Conservation (phyloP, 1,140 invertebrate species). For the Zaprionus davidi region DNA sequence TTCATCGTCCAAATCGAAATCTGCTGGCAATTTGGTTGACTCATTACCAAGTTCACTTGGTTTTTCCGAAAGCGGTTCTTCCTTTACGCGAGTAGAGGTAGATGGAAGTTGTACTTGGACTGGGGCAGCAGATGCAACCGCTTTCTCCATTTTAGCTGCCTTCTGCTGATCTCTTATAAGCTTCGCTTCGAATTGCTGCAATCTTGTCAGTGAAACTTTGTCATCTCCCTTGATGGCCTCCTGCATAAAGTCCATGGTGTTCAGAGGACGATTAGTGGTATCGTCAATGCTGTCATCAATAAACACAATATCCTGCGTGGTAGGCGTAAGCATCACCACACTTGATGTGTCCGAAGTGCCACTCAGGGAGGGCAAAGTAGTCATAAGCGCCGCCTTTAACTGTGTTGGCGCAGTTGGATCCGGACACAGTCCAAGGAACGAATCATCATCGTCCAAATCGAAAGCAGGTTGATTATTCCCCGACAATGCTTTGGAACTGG, state of each 20-base stretch:
- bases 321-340: constrained; percentile 63
- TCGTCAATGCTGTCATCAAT: constrained; percentile 63
- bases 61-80: constrained; percentile 50
- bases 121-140: neutral
- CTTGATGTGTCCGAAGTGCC: constrained; percentile 54
- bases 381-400: neutral
- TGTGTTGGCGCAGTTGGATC: constrained; percentile 16
- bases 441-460: constrained; percentile 51
- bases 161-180: constrained; percentile 50
- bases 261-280: constrained; percentile 23
- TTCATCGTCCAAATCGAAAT: constrained; percentile 55
- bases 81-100: constrained; percentile 25
- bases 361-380: constrained; percentile 32
- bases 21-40: constrained; percentile 59
- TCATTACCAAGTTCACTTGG: constrained; percentile 54
- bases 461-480: constrained; percentile 43
- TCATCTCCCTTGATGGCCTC: constrained; percentile 66
- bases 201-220: constrained; percentile 41
- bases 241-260: constrained; percentile 66
- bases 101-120: neutral
- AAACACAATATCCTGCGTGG: constrained; percentile 75
- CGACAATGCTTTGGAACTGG: neutral
- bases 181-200: constrained; percentile 47
- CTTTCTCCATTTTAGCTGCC: constrained; percentile 17
- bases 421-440: constrained; percentile 33